Conservation (phyloP, 2,888 invertebrate genomes). For the Lithodes maja region DNA sequence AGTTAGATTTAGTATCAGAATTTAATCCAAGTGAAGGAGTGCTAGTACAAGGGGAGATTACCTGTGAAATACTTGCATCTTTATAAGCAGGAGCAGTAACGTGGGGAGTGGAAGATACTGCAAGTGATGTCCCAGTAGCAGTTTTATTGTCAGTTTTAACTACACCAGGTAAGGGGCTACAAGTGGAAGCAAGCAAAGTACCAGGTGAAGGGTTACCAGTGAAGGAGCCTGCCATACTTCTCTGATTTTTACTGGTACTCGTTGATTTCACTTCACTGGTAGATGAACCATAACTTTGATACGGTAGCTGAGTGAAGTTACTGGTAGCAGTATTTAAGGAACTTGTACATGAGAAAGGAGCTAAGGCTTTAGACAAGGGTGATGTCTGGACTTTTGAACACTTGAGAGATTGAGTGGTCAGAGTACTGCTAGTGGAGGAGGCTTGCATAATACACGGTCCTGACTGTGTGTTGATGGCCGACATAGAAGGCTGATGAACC, state of each 20-base stretch:
- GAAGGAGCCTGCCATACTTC: background rate
- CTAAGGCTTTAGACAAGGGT: conserved; percentile 23
- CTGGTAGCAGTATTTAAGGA: conserved; percentile 6
- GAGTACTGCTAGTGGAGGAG: conserved; percentile 14
- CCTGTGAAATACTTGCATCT: conserved; percentile 1
- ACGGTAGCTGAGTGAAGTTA: background rate
- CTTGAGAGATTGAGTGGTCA: conserved; percentile 40
- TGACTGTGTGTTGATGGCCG: conserved; percentile 29
- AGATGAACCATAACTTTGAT: conserved; percentile 1
- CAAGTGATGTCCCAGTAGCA: background rate
- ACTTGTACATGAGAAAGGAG: conserved; percentile 23
- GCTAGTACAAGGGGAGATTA: conserved; percentile 6
- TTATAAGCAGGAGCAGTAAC: conserved; percentile 1
- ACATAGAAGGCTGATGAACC: conserved; percentile 43
- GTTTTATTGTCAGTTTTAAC: background rate
- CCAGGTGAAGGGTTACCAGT: background rate
- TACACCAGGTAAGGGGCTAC: background rate
- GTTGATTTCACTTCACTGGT: background rate
- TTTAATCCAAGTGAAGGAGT: conserved; percentile 8
- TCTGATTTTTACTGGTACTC: background rate
- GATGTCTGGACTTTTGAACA: conserved; percentile 26
- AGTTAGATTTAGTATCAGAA: background rate
- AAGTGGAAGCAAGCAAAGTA: background rate
- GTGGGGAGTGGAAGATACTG: conserved; percentile 2
- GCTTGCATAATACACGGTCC: conserved; percentile 5